Evolutionary conservation across 1,140 invertebrate genomes (phyloP).

Genomic region (Bombus ignitus): DNA sequence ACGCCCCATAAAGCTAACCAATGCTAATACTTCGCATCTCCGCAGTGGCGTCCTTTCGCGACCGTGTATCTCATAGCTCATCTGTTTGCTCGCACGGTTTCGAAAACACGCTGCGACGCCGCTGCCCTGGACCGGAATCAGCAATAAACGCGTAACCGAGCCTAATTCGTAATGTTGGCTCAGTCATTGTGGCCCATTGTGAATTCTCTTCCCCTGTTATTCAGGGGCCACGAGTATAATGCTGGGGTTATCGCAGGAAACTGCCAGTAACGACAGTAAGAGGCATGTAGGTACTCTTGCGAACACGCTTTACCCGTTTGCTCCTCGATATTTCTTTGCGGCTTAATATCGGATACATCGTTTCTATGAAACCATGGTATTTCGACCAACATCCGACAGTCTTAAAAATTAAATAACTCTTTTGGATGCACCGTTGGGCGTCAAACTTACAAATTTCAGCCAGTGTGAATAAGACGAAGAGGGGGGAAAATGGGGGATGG

Average conservation of each 20-base stretch:
- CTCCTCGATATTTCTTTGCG: neutral
- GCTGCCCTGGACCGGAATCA: constrained; percentile 75
- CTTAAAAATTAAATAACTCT: neutral
- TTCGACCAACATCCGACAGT: neutral
- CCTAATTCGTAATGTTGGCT: constrained; percentile 81
- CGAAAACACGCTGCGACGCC: constrained; percentile 64
- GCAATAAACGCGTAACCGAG: constrained; percentile 82
- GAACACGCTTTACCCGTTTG: constrained; percentile 33
- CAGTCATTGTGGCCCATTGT: constrained; percentile 80
- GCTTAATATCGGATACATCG: too few relatives aligned
- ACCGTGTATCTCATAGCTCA: constrained; percentile 11
- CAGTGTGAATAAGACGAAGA: neutral
- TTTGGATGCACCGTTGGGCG: neutral
- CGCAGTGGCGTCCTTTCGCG: constrained; percentile 75
- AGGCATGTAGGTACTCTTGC: constrained; percentile 46
- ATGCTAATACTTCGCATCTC: constrained; percentile 82
- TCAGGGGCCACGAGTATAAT: constrained; percentile 63
- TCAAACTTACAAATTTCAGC: neutral
- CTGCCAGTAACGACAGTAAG: constrained; percentile 75
- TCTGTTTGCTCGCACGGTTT: neutral
- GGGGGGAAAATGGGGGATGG: neutral
- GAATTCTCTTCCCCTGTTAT: constrained; percentile 56
- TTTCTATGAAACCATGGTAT: neutral
- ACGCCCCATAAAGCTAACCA: constrained; percentile 83
- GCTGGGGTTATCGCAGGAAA: constrained; percentile 79